These are phyloP conservation scores for Hypomesus transpacificus DNA, from an alignment of 2,113 vertebrate genomes.

Conservation along the genomic window DNA sequence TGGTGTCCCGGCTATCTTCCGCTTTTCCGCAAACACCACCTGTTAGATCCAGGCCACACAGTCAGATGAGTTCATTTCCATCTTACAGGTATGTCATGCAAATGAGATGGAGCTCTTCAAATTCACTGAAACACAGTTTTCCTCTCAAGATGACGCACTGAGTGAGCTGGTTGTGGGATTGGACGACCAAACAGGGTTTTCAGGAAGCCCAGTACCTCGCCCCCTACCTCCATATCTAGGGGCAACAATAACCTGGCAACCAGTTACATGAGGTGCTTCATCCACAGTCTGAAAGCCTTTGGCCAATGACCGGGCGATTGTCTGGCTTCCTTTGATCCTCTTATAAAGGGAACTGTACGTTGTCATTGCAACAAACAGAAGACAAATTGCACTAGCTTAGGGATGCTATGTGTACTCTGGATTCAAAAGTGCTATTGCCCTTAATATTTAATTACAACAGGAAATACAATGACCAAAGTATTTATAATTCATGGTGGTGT, in stretches of 20 bases:
- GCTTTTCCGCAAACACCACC: constrained; percentile 42
- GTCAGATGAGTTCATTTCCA: constrained; percentile 57
- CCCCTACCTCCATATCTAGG: constrained; percentile 65
- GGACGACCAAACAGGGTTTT: constrained; percentile 42
- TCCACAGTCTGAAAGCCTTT: constrained; percentile 61
- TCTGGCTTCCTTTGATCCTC: constrained; percentile 29
- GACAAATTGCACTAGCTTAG: not conserved
- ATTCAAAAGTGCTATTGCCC: not conserved
- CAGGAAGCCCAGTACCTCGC: constrained; percentile 55
- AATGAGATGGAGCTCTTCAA: constrained; percentile 53
- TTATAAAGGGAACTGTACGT: constrained; percentile 15
- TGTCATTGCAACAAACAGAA: not conserved
- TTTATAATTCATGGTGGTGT: not conserved
- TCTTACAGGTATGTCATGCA: constrained; percentile 69
- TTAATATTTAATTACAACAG: not conserved
- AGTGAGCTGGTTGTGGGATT: constrained; percentile 45
- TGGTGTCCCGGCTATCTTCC: constrained; percentile 41
- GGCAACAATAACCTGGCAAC: constrained; percentile 87
- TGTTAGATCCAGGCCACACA: constrained; percentile 61
- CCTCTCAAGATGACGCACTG: constrained; percentile 29
- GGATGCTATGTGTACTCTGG: not conserved
- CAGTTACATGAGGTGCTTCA: constrained; percentile 66
- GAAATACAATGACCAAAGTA: constrained; percentile 7
- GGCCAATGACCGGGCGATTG: constrained; percentile 46
- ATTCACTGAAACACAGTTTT: constrained; percentile 30